Conservation (phyloP, 2,113 vertebrate genomes). For the Natator depressus region DNA sequence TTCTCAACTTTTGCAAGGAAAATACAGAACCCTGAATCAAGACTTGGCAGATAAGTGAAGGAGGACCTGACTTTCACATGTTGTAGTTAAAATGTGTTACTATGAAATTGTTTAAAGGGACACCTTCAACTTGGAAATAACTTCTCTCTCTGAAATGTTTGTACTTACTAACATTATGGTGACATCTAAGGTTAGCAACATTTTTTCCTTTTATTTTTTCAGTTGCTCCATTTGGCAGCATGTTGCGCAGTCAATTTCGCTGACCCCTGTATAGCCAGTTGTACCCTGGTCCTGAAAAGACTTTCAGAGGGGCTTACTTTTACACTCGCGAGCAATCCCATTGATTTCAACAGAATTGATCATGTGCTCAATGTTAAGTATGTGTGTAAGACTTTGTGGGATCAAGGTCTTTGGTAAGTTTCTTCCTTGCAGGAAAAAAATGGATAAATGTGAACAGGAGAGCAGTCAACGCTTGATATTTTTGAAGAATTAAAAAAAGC, state of each 20-base stretch:
- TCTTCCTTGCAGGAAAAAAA: background rate
- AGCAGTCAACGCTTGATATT: background rate
- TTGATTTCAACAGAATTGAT: background rate
- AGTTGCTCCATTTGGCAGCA: background rate
- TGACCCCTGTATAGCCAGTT: background rate
- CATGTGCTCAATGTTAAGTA: background rate
- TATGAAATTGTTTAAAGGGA: background rate
- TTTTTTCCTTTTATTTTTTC: background rate
- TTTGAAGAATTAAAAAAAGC: background rate
- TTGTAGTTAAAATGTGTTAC: background rate
- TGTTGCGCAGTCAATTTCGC: background rate
- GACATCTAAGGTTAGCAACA: background rate
- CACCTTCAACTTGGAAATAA: background rate
- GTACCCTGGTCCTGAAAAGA: background rate
- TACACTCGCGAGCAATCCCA: background rate
- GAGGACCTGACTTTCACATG: accelerated
- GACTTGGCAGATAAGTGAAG: background rate
- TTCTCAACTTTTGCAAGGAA: background rate
- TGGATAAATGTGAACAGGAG: background rate
- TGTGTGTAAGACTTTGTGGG: background rate
- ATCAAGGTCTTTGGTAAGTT: background rate
- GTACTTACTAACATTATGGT: background rate
- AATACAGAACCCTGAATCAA: background rate
- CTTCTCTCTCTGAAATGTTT: background rate
- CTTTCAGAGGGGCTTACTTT: background rate